Base-by-base conservation (phyloP, 2,888 invertebrate genomes). In the Platynereis dumerilii region DNA sequence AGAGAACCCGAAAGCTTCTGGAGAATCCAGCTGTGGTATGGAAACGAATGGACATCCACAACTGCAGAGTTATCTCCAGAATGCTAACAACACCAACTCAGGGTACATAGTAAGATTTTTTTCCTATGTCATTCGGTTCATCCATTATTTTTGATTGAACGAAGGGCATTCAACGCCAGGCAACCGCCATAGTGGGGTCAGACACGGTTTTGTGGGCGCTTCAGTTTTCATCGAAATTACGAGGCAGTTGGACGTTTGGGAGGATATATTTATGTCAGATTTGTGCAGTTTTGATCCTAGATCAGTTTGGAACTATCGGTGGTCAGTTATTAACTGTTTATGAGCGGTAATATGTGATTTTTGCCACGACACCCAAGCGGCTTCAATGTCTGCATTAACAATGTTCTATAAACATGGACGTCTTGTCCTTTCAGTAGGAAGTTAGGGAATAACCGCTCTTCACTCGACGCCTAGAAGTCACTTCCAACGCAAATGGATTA, bases 41-140 rank as follows among this genome's bases (percentile, higher is more conserved):
- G 86, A 85, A 80, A 83, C 83, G 78, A 83, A 83, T 80, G 84
- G 81, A 82, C 85, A 86, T 86, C 84, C 84, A 80, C 81, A 80
- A 76, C 81, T 83, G 80, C 83, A 82, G 83, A 79, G 81, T 78
- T 82, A 79, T 79, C 81, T 82, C 79, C 83, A 83, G 81, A 81
- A 81, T 79, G 83, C 84, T 78, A 78, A 80, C 79, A 79, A 81
- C 78, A 79, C 76, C 81, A 78, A 76, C 76, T 79, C 80, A 84
- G 83, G 84, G 83, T 85, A 86, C 82, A 80, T 84, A 73, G 68
- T 68, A 75, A 73, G 72, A 82, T 83, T 82, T 83, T 80, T 78
- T 42, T 48, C 56, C 53, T 60, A 28, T 29, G 24, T n/a, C 20
- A 39, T 52, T 29, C 20, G 48, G 45, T 34, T 60, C 34, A 20